phyloP scores from a whole-genome alignment of 2,797 vertebrate genomes.

The Cuniculus paca region DNA sequence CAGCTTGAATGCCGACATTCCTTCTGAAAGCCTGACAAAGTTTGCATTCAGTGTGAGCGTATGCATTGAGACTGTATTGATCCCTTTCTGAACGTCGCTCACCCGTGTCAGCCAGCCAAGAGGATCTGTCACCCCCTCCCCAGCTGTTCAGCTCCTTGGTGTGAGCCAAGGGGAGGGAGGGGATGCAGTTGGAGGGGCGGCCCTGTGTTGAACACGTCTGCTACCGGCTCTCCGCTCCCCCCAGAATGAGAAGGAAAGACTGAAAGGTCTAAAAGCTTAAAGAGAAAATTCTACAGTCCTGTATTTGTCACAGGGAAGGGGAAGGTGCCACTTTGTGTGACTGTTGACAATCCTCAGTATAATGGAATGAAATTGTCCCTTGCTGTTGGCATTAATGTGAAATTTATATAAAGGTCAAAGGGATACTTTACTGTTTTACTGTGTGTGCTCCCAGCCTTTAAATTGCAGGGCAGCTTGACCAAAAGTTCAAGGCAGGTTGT shows the following conservation, averaged over 20 bases:
- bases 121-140: accelerated
- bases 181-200: no score
- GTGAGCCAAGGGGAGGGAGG: not conserved
- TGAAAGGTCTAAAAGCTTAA: not conserved
- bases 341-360: not conserved
- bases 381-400: not conserved
- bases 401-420: not conserved
- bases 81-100: not conserved
- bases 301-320: not conserved
- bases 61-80: not conserved
- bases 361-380: not conserved
- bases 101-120: not conserved
- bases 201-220: not conserved
- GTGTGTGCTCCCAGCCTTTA: not conserved
- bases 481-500: not conserved
- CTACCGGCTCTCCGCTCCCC: not conserved
- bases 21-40: not conserved
- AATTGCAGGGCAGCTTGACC: not conserved
- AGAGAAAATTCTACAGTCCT: not conserved
- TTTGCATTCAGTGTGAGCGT: slow-evolving; percentile 34
- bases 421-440: not conserved
- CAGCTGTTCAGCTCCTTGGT: not conserved
- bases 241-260: not conserved
- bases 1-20: slow-evolving; percentile 18
- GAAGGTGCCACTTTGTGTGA: not conserved